Conservation (phyloP, 2,888 invertebrate species). For the Agrochola lota region DNA sequence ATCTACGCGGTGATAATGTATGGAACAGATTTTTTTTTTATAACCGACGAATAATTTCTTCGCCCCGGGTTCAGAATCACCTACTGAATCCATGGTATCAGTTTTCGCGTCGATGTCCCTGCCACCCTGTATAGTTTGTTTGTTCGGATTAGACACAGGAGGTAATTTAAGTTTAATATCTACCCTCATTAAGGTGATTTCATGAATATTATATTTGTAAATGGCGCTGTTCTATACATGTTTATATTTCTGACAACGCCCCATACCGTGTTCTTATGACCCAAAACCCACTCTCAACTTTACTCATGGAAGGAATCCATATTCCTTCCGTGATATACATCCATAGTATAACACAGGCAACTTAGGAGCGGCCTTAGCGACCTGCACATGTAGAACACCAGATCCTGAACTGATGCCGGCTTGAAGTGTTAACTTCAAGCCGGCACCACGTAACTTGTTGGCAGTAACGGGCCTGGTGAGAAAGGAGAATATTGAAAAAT, state of each 20-base stretch:
- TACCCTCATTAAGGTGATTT: not conserved
- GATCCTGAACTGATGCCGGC: conserved; percentile 90
- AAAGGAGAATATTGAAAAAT: not conserved
- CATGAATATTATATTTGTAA: not conserved
- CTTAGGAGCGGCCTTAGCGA: conserved; percentile 93
- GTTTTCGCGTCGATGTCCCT: too few species aligned
- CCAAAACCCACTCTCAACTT: conserved; percentile 92
- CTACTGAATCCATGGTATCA: too few species aligned
- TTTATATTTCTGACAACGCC: not conserved
- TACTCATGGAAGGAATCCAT: conserved; percentile 93
- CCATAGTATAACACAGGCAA: conserved; percentile 95
- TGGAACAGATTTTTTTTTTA: too few species aligned
- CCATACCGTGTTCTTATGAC: not conserved
- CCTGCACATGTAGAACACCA: conserved; percentile 92
- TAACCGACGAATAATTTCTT: too few species aligned
- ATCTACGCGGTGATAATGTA: too few species aligned
- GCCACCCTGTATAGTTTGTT: too few species aligned
- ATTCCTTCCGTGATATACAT: too few species aligned
- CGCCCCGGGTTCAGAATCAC: too few species aligned
- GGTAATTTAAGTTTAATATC: not conserved
- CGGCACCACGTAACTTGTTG: too few species aligned
- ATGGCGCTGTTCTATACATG: not conserved
- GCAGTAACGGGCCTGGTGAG: conserved; percentile 92
- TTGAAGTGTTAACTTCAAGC: too few species aligned
- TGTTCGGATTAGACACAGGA: not conserved